These are phyloP conservation scores for Hypercompe scribonia DNA, from an alignment of 2,888 invertebrate species.

Conservation along the genomic window DNA sequence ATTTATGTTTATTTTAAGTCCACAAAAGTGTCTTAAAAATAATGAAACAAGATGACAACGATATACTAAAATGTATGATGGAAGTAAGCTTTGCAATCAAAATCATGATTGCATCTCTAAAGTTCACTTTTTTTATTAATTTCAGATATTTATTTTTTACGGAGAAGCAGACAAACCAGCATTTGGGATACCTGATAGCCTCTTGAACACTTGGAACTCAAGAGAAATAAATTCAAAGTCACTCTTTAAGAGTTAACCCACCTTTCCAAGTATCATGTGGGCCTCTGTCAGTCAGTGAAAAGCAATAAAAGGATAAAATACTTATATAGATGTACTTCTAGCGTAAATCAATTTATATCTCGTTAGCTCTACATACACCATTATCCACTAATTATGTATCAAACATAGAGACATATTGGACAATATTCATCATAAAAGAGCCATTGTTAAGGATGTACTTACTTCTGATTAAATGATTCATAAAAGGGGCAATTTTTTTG, in stretches of 20 bases:
- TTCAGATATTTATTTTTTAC: neutral
- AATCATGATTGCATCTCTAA: neutral
- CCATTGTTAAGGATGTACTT: constrained; percentile 25
- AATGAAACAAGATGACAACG: neutral
- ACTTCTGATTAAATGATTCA: constrained; percentile 39
- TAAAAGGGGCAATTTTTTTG: constrained; percentile 70
- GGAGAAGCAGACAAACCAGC: too few relatives aligned
- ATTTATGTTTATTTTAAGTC: neutral
- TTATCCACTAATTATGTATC: constrained; percentile 7
- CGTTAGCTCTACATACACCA: neutral
- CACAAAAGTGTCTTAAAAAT: neutral
- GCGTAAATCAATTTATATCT: too few relatives aligned
- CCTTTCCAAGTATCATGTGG: too few relatives aligned
- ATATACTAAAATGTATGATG: neutral
- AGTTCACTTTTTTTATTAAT: neutral
- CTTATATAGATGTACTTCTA: too few relatives aligned
- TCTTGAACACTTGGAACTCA: too few relatives aligned
- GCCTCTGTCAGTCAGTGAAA: too few relatives aligned
- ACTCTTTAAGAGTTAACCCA: too few relatives aligned
- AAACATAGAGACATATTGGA: constrained; percentile 10
- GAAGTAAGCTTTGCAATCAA: neutral
- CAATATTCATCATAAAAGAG: constrained; percentile 14
- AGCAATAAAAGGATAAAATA: too few relatives aligned
- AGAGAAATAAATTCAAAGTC: too few relatives aligned
- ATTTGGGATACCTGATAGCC: too few relatives aligned